phyloP scores from a whole-genome alignment of 2,797 vertebrate genomes.

The Potorous gilbertii region DNA sequence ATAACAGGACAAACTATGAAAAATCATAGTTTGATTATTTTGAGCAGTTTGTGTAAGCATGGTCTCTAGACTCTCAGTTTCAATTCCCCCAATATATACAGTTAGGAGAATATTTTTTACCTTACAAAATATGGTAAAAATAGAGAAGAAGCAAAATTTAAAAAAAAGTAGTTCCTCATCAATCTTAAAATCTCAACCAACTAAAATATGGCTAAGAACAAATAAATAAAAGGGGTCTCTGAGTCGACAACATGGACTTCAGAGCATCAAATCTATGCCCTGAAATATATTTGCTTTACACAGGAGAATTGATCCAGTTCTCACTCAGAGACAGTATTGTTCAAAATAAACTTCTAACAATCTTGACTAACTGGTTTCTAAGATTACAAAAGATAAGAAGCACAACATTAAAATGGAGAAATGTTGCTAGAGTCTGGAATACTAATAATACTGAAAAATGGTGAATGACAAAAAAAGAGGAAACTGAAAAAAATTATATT shows the following conservation, averaged over 20 bases:
- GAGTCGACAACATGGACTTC: background rate
- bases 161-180: background rate
- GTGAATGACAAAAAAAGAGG: background rate
- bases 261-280: background rate
- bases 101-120: background rate
- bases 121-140: background rate
- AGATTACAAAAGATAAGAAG: background rate
- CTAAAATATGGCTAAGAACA: background rate
- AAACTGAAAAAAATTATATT: background rate
- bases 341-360: background rate
- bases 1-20: background rate
- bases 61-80: background rate
- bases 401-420: background rate
- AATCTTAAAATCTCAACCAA: background rate
- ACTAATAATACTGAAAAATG: background rate
- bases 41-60: background rate
- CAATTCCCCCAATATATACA: conserved; percentile 14
- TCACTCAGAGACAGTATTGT: background rate
- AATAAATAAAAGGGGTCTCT: background rate
- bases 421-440: background rate
- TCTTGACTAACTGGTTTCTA: background rate
- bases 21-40: background rate
- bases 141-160: background rate
- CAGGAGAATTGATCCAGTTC: background rate
- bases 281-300: background rate